Conservation (phyloP, 2,113 vertebrate genomes). For the Junco hyemalis region DNA sequence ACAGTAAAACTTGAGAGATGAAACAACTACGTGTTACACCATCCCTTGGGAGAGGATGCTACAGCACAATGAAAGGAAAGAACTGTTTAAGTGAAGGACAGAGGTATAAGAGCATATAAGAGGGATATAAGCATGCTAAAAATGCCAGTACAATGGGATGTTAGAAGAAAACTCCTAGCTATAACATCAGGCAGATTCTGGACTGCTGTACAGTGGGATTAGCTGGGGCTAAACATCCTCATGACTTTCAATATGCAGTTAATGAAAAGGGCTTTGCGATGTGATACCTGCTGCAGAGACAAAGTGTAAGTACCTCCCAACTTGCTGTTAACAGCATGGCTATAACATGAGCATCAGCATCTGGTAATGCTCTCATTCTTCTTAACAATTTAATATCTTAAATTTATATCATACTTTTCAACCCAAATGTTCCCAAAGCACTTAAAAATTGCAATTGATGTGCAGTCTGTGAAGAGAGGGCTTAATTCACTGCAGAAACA, state of each 20-base stretch:
- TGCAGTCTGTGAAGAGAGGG: background rate
- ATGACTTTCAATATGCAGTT: background rate
- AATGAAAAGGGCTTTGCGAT: background rate
- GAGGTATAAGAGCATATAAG: background rate
- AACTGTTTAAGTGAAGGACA: background rate
- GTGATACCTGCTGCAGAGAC: background rate
- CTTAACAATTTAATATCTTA: background rate
- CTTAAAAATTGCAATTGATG: background rate
- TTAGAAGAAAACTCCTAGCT: background rate
- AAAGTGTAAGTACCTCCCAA: background rate
- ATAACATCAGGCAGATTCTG: background rate
- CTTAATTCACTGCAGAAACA: conserved; percentile 38
- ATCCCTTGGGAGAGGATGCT: background rate
- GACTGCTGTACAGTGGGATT: background rate
- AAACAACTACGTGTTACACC: background rate
- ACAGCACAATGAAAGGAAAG: background rate
- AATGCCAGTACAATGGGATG: background rate
- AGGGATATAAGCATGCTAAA: background rate
- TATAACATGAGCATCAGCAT: background rate
- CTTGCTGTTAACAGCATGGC: background rate
- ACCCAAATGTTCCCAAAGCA: background rate
- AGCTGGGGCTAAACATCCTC: background rate
- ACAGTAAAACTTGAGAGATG: background rate
- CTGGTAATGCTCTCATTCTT: conserved; percentile 20
- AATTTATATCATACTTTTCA: conserved; percentile 17